Evolutionary conservation across 2,113 vertebrate genomes (phyloP).

Genomic region (Poeciliopsis occidentalis): DNA sequence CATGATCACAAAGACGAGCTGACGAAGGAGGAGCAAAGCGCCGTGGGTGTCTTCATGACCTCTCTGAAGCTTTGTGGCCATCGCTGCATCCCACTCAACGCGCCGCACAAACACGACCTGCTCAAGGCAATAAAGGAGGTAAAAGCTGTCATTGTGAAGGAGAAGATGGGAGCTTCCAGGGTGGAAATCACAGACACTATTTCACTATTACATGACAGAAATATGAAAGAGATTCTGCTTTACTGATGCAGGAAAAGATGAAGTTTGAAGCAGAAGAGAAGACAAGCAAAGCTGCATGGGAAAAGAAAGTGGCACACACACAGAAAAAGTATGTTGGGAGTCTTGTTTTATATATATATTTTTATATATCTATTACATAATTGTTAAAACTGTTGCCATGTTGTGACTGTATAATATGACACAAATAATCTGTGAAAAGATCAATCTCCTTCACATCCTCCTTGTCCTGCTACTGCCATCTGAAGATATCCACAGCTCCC

Average conservation of each 20-base stretch:
- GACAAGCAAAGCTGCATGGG: slow-evolving; percentile 89
- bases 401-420: too few species aligned
- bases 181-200: neutral
- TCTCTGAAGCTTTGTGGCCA: slow-evolving; percentile 89
- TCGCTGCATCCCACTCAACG: slow-evolving; percentile 86
- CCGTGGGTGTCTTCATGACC: slow-evolving; percentile 85
- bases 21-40: slow-evolving; percentile 84
- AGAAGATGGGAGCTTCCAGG: neutral
- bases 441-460: too few species aligned
- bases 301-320: slow-evolving; percentile 90
- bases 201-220: too few species aligned
- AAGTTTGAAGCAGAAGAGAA: slow-evolving; percentile 90
- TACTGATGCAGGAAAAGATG: slow-evolving; percentile 85
- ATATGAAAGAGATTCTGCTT: slow-evolving; percentile 1
- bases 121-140: slow-evolving; percentile 91
- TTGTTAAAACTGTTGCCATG: too few species aligned
- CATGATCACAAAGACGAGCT: slow-evolving; percentile 86
- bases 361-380: too few species aligned
- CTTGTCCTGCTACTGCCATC: too few species aligned
- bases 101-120: slow-evolving; percentile 86
- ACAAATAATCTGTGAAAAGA: too few species aligned
- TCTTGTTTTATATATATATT: neutral
- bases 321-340: slow-evolving; percentile 85
- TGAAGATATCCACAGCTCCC: too few species aligned
- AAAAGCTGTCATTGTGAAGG: neutral